Conservation (phyloP, 2,888 invertebrate genomes). For the Dolomedes plantarius region DNA sequence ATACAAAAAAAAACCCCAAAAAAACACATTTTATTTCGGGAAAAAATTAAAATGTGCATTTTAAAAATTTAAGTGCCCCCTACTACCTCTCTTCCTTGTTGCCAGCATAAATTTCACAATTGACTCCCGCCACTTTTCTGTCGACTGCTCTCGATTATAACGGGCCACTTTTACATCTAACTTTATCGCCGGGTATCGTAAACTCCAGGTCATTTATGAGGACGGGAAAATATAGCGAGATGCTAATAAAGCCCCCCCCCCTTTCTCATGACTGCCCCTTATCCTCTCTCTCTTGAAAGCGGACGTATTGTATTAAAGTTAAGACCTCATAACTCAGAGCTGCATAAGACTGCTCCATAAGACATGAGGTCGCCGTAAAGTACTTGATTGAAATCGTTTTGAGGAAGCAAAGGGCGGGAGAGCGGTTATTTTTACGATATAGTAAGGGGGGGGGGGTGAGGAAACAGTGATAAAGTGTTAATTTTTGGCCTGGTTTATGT, state of each 20-base stretch:
- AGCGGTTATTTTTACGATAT: not conserved
- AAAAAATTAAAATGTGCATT: no score
- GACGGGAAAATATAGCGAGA: slow-evolving; percentile 43
- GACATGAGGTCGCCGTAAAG: not conserved
- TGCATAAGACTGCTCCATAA: not conserved
- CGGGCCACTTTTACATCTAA: not conserved
- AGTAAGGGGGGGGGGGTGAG: not conserved
- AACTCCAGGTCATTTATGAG: slow-evolving; percentile 51
- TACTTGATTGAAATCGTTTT: not conserved
- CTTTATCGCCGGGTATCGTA: slow-evolving; percentile 52
- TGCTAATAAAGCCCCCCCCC: not conserved
- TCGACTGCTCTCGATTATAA: no score
- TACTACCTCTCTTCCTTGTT: no score
- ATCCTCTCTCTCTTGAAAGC: not conserved
- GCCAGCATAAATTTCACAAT: no score
- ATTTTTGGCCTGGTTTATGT: slow-evolving; percentile 16
- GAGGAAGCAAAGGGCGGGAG: not conserved
- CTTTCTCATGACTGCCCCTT: not conserved
- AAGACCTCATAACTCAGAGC: not conserved
- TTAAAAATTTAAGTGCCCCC: no score
- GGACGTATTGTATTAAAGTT: slow-evolving; percentile 3
- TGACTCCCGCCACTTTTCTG: no score
- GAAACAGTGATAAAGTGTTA: not conserved
- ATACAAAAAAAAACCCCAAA: no score
- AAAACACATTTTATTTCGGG: no score